Percentiles rank a stretch among this genome's conserved stretches.
phyloP scores from a whole-genome alignment of 92 coral and sea anemone genomes.

The Scolanthus callimorphus region DNA sequence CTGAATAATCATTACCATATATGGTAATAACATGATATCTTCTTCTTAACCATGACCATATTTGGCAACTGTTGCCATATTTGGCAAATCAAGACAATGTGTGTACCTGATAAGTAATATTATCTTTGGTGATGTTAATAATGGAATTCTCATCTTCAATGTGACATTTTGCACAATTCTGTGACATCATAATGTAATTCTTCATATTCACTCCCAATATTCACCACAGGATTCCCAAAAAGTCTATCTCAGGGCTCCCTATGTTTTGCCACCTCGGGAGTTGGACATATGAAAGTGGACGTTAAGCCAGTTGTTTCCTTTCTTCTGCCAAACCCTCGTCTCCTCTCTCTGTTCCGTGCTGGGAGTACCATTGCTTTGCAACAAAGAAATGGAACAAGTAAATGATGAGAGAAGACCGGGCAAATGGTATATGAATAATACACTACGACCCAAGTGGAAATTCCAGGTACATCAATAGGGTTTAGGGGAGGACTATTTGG shows the following conservation, averaged over 20 bases:
- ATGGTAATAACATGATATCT: no score
- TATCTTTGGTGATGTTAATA: background rate
- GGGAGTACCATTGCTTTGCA: slow-evolving; percentile 62
- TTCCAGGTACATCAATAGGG: no score
- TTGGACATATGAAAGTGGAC: slow-evolving; percentile 89
- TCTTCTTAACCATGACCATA: background rate
- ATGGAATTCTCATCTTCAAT: background rate
- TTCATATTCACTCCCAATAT: background rate
- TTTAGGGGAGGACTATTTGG: no score
- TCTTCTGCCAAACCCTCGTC: slow-evolving; percentile 93
- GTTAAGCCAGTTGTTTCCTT: slow-evolving; percentile 75
- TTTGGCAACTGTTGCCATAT: background rate
- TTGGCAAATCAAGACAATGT: background rate
- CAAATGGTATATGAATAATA: no score
- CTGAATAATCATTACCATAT: background rate
- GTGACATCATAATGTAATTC: background rate
- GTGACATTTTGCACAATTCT: background rate
- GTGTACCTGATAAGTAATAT: background rate
- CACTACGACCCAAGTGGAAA: no score
- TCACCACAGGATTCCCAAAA: background rate
- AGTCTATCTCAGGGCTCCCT: slow-evolving; percentile 11
- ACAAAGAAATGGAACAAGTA: no score
- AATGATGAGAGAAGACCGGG: no score
- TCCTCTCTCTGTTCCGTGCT: slow-evolving; percentile 79
- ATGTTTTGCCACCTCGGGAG: slow-evolving; percentile 10